phyloP scores from a whole-genome alignment of 1,140 invertebrate species.

The Trichonephila clavipes region DNA sequence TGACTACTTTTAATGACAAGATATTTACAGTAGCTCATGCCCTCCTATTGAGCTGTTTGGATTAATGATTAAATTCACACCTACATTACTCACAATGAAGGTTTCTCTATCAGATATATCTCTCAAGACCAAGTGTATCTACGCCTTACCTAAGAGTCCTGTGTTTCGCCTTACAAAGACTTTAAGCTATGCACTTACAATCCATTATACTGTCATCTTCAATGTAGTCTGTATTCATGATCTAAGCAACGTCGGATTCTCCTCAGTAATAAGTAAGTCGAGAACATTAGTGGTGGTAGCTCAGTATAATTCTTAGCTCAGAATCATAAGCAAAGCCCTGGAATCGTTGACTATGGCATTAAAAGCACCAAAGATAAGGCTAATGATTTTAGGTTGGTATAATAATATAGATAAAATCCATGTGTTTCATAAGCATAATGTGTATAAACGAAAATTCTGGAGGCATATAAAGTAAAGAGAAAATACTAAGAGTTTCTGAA shows the following conservation, averaged over 20 bases:
- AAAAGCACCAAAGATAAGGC: neutral
- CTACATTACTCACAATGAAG: constrained; percentile 1
- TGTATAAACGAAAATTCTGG: too few relatives aligned
- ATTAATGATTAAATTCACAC: constrained; percentile 27
- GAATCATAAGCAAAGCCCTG: constrained; percentile 17
- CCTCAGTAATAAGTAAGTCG: constrained; percentile 25
- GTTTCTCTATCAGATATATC: neutral
- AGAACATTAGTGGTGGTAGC: constrained; percentile 48
- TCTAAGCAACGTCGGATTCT: constrained; percentile 45
- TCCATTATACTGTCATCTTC: constrained; percentile 64
- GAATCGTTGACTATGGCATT: neutral
- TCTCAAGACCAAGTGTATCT: neutral
- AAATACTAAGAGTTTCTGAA: too few relatives aligned
- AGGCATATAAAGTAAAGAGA: too few relatives aligned
- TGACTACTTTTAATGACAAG: neutral
- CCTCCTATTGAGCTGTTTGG: neutral
- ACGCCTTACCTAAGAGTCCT: constrained; percentile 23
- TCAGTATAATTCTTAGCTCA: constrained; percentile 52
- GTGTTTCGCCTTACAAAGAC: constrained; percentile 44
- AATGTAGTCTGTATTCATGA: constrained; percentile 49
- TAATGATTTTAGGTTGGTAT: neutral
- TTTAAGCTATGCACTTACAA: constrained; percentile 60
- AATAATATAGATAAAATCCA: neutral
- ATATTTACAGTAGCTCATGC: neutral
- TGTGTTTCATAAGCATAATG: too few relatives aligned